These are phyloP conservation scores for Boleophthalmus pectinirostris DNA, from an alignment of 2,113 vertebrate genomes.

Conservation along the genomic window DNA sequence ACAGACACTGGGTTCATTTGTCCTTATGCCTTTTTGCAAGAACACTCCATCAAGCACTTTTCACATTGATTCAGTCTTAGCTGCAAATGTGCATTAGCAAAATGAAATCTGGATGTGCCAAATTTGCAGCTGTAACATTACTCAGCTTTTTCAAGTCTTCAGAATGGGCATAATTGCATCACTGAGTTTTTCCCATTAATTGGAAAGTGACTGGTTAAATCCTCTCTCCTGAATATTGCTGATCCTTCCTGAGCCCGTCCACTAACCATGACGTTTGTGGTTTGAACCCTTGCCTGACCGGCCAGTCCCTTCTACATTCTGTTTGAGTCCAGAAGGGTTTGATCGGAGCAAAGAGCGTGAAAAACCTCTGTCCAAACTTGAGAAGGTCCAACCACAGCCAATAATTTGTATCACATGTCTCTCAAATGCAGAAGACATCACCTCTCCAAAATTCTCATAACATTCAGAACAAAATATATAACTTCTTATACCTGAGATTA, in stretches of 20 bases:
- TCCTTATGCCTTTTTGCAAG: background rate
- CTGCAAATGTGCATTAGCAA: background rate
- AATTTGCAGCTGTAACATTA: conserved; percentile 24
- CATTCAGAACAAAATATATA: too few relatives aligned
- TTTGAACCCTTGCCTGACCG: background rate
- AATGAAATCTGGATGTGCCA: conserved; percentile 11
- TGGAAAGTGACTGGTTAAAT: background rate
- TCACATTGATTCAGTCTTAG: background rate
- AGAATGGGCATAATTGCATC: background rate
- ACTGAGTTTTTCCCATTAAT: background rate
- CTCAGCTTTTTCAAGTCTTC: background rate
- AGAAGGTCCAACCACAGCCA: too few relatives aligned
- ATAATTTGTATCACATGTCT: too few relatives aligned
- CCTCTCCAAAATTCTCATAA: too few relatives aligned
- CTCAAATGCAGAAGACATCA: too few relatives aligned
- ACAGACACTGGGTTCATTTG: background rate
- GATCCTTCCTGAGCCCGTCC: background rate
- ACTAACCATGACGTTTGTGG: background rate
- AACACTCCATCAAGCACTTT: background rate
- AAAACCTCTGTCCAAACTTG: too few relatives aligned
- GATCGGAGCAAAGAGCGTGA: too few relatives aligned
- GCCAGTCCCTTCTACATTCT: too few relatives aligned
- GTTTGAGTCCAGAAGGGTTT: too few relatives aligned
- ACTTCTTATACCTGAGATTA: too few relatives aligned
- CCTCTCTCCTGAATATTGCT: too few relatives aligned